Percentiles rank a stretch among this genome's conserved stretches.
Evolutionary conservation across 2,888 invertebrate genomes (phyloP).

Genomic region (Lydus trimaculatus): DNA sequence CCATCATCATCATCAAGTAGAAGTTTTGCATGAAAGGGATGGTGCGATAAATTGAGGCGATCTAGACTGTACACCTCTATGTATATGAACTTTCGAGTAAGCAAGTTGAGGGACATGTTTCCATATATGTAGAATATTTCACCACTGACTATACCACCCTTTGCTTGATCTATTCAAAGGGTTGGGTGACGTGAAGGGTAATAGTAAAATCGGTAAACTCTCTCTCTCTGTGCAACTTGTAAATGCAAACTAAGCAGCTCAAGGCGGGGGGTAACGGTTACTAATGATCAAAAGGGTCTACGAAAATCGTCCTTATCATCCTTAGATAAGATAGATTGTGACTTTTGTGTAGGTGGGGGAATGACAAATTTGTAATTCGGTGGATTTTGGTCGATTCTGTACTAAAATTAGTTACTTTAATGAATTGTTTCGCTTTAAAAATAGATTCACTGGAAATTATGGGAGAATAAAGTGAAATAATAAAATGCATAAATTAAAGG

Average conservation of each 20-base stretch:
- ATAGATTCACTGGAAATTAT: background rate
- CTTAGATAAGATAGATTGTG: constrained; percentile 59
- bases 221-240: constrained; percentile 58
- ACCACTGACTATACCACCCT: constrained; percentile 6
- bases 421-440: background rate
- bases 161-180: constrained; percentile 14
- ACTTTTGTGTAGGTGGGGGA: constrained; percentile 44
- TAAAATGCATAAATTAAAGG: constrained; percentile 14
- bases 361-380: constrained; percentile 60
- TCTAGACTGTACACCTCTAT: constrained; percentile 61
- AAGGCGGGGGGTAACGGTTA: constrained; percentile 55
- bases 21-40: constrained; percentile 30
- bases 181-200: constrained; percentile 18
- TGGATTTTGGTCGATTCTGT: constrained; percentile 32
- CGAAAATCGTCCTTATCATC: constrained; percentile 58
- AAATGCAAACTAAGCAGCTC: constrained; percentile 63
- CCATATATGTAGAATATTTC: constrained; percentile 13
- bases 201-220: constrained; percentile 21
- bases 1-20: background rate
- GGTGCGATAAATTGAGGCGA: constrained; percentile 43
- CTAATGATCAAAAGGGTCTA: constrained; percentile 58
- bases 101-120: constrained; percentile 23
- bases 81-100: constrained; percentile 60
- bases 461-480: background rate
- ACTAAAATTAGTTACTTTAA: background rate